Base-by-base conservation (phyloP, 2,113 vertebrate species). In the Leptocoma aspasia region DNA sequence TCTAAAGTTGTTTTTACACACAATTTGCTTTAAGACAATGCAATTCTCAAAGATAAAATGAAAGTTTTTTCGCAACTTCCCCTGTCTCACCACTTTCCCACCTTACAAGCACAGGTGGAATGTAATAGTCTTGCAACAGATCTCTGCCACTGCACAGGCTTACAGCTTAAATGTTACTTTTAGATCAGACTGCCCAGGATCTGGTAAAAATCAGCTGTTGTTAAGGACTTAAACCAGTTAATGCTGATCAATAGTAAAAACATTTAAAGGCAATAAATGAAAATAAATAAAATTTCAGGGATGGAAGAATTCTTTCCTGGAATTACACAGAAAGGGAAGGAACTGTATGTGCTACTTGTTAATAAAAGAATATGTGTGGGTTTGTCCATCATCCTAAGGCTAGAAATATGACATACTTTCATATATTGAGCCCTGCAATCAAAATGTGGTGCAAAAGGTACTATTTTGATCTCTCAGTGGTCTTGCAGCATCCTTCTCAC, bases 401-500 rank as follows among this genome's bases (percentile, higher is more conserved):
- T 42, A 86, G 30, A 87, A 86, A 86, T 9, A 76, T 0, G 9
- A 47, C 4, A 21, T 2, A 33, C 2, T 28, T 31, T 52, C 57
- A 76, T 3, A 15, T 4, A 61, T 1, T 2, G 3, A 82, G 5
- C 6, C 18, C 35, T 77, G 63, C 19, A 78, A 86, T 41, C 8
- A 68, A 57, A 52, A 72, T 5, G 14, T 5, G 10, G 23, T 22
- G 17, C 45, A 65, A 64, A n/a, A 73, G 20, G 27, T 28, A 10
- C 2, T 10, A 3, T 5, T 80, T 72, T 27, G 10, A 56, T n/a
- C 10, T 47, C 26, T 45, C 59, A 13, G 14, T 4, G 9, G 28
- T 69, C n/a, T 59, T 92, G 65, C 57, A 35, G 49, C 16, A 39
- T 35, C 31, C 54, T 90, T 72, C 94, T 91, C 94, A 98, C 98